phyloP scores from a whole-genome alignment of 2,888 invertebrate species.

The Acanthococcus lagerstroemiae region DNA sequence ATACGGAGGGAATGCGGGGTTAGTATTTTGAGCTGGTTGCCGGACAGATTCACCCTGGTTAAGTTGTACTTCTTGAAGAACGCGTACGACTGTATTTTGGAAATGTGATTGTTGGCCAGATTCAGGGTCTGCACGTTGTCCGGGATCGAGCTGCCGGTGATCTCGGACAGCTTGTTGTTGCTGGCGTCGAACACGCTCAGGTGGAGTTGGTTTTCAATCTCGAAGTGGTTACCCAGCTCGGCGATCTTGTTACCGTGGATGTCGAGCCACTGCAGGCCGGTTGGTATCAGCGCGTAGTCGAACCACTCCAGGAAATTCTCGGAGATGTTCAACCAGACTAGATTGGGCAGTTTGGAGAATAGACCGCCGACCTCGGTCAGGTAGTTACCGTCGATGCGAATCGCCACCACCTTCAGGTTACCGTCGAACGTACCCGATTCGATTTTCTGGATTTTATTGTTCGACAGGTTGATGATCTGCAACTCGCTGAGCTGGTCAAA shows the following conservation, averaged over 20 bases:
- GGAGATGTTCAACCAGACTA: conserved; percentile 77
- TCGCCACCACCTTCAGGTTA: conserved; percentile 65
- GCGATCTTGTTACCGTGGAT: conserved; percentile 73
- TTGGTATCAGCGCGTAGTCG: conserved; percentile 76
- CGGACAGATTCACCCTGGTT: conserved; percentile 68
- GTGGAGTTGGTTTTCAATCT: conserved; percentile 67
- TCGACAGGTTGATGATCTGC: conserved; percentile 70
- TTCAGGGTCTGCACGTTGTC: conserved; percentile 70
- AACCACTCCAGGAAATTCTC: conserved; percentile 74
- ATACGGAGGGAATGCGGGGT: conserved; percentile 66
- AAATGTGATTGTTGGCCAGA: conserved; percentile 68
- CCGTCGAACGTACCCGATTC: conserved; percentile 68
- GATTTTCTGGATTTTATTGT: conserved; percentile 70
- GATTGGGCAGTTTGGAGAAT: conserved; percentile 67
- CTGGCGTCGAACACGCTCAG: conserved; percentile 73
- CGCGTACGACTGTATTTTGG: conserved; percentile 73
- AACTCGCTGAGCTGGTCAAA: conserved; percentile 67
- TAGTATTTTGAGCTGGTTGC: conserved; percentile 65
- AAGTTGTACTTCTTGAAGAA: conserved; percentile 79
- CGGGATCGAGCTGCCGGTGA: conserved; percentile 71
- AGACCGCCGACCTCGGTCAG: conserved; percentile 66
- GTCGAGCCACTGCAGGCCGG: conserved; percentile 73
- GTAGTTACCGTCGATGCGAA: conserved; percentile 71
- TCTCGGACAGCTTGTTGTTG: conserved; percentile 67
- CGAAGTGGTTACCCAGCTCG: conserved; percentile 74